phyloP scores from a whole-genome alignment of 37 sponge, comb jelly and placozoan species.

The Ephydatia muelleri region DNA sequence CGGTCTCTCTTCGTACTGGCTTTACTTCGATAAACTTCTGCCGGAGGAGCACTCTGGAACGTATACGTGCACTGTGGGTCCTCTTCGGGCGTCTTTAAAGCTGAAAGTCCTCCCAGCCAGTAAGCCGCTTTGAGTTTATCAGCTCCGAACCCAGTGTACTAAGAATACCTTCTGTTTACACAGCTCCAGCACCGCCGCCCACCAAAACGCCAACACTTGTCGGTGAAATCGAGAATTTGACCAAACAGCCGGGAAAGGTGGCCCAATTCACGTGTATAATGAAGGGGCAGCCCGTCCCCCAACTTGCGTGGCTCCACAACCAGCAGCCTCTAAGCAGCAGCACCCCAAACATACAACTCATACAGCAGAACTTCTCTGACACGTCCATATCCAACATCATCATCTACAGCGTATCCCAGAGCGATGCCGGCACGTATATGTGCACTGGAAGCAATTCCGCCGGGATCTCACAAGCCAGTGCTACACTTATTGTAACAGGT shows the following conservation, averaged over 20 bases:
- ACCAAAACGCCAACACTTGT: not conserved
- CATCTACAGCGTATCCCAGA: not conserved
- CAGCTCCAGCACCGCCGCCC: not conserved
- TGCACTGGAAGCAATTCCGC: not conserved
- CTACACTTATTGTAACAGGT: not conserved
- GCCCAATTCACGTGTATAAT: constrained; percentile 16
- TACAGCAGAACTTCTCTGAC: not conserved
- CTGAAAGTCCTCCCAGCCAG: not conserved
- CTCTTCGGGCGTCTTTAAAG: not conserved
- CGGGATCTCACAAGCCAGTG: not conserved
- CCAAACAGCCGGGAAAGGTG: not conserved
- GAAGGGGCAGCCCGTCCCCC: constrained; percentile 20
- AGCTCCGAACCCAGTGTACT: too few species aligned
- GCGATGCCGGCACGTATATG: not conserved
- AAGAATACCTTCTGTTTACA: not conserved
- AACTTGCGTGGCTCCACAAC: constrained; percentile 31
- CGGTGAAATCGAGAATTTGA: not conserved
- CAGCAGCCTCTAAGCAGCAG: not conserved
- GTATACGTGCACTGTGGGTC: not conserved
- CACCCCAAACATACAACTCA: not conserved
- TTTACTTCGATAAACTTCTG: not conserved
- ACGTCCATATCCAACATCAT: not conserved
- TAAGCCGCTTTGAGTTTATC: not conserved
- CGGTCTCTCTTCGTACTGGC: not conserved
- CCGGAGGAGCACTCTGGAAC: not conserved